Conservation (phyloP, 2,113 vertebrate species). For the Clupea harengus region DNA sequence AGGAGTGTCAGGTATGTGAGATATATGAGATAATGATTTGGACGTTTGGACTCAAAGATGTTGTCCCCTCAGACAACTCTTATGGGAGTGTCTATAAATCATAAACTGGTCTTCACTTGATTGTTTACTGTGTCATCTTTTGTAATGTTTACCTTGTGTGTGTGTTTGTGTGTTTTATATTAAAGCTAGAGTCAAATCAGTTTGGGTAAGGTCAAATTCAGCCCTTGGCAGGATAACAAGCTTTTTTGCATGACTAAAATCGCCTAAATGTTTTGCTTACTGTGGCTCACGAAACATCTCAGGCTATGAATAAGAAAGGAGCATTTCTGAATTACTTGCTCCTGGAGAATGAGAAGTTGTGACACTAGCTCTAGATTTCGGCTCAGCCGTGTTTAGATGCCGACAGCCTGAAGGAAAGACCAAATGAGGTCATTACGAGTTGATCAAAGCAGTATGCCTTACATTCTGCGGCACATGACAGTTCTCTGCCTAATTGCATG, state of each 20-base stretch:
- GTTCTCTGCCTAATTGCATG: slow-evolving; percentile 32
- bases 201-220: neutral
- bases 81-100: neutral
- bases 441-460: slow-evolving; percentile 41
- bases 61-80: neutral
- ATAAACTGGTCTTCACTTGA: neutral
- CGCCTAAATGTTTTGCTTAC: neutral
- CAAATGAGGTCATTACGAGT: slow-evolving; percentile 39
- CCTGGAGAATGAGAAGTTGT: neutral
- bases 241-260: neutral
- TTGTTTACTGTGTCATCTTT: neutral
- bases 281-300: neutral
- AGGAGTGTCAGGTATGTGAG: neutral
- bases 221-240: neutral
- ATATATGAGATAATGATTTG: neutral
- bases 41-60: neutral
- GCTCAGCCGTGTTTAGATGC: slow-evolving; percentile 21
- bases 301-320: slow-evolving; percentile 22
- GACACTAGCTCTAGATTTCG: slow-evolving; percentile 14
- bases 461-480: slow-evolving; percentile 30
- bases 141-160: neutral
- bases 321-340: neutral
- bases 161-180: neutral
- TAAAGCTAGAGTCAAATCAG: neutral
- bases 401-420: slow-evolving; percentile 27